Evolutionary conservation across 2,113 vertebrate species (phyloP).

Genomic region (Acinonyx jubatus): DNA sequence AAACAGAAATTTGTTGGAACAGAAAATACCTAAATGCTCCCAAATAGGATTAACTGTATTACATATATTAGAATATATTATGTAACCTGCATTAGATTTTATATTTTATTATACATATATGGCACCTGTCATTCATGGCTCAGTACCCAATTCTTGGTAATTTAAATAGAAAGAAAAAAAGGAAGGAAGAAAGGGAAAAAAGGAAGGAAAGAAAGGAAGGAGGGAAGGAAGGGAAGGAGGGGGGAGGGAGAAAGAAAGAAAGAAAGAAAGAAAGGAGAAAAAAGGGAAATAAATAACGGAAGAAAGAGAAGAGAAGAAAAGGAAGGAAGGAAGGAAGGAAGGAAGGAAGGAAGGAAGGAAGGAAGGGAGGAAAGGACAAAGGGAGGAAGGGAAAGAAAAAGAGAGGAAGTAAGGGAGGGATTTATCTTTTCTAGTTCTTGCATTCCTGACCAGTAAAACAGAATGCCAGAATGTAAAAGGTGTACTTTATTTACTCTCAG

Average conservation of each 20-base stretch:
- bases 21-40: not conserved
- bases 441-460: not conserved
- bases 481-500: not conserved
- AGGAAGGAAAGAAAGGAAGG: too few species aligned
- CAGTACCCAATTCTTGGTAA: not conserved
- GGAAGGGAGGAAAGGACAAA: too few species aligned
- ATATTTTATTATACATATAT: not conserved
- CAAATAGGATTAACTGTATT: not conserved
- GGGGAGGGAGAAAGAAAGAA: fast-evolving
- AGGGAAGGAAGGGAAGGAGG: not conserved
- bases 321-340: too few species aligned
- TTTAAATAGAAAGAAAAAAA: not conserved
- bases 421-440: not conserved
- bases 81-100: not conserved
- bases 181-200: fast-evolving
- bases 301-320: not conserved
- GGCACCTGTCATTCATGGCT: not conserved
- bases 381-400: fast-evolving
- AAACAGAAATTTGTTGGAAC: not conserved
- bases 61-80: not conserved
- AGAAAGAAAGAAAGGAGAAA: not conserved
- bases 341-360: fast-evolving
- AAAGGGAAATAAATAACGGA: not conserved
- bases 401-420: not conserved
- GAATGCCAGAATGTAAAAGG: not conserved